Evolutionary conservation across 2,797 vertebrate species (phyloP).

Genomic region (Vultur gryphus): DNA sequence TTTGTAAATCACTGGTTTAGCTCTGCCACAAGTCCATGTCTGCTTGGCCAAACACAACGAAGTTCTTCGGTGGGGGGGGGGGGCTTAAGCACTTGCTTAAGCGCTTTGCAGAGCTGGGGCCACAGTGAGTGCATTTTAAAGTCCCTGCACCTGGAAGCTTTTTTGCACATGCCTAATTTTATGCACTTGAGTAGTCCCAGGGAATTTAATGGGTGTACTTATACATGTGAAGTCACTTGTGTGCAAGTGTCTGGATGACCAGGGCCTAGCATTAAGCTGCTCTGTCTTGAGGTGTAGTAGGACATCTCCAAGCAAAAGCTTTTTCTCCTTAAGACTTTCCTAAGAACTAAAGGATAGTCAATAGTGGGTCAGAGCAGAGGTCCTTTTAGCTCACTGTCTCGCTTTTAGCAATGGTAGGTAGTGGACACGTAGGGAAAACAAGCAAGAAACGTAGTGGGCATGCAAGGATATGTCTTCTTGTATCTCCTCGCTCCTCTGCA

Average conservation of each 20-base stretch:
- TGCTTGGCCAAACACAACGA: background rate
- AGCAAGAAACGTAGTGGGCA: background rate
- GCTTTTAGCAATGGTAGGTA: background rate
- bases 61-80: background rate
- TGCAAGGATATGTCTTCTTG: background rate
- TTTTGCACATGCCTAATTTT: background rate
- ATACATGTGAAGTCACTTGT: background rate
- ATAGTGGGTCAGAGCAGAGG: background rate
- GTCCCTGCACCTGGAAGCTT: background rate
- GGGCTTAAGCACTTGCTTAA: background rate
- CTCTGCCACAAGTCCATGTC: background rate
- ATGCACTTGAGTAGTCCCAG: background rate
- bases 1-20: background rate
- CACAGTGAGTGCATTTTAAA: background rate
- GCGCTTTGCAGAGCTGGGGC: background rate
- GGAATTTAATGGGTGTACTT: background rate
- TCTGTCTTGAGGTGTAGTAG: background rate
- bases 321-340: background rate
- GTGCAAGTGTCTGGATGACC: background rate
- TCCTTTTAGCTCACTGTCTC: background rate
- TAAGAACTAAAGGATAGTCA: background rate
- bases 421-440: background rate
- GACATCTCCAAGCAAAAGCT: background rate
- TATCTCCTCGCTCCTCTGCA: background rate
- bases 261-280: background rate